phyloP scores from a whole-genome alignment of 2,888 invertebrate species.

The Polymixis flavicincta region DNA sequence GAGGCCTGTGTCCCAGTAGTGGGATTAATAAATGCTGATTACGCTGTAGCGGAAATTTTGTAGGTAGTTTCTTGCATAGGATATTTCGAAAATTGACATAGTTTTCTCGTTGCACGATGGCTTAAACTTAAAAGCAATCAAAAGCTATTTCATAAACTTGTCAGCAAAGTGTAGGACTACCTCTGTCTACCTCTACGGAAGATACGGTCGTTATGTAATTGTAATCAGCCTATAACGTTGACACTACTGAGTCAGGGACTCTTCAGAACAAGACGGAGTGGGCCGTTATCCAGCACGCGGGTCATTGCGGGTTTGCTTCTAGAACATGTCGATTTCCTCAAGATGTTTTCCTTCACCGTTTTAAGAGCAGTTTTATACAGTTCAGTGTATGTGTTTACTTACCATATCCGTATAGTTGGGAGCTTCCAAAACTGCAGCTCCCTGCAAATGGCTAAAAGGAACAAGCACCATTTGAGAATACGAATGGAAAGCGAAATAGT shows the following conservation, averaged over 20 bases:
- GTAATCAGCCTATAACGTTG: too few species aligned
- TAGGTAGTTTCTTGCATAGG: background rate
- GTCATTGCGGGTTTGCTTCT: background rate
- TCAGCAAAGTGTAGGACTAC: background rate
- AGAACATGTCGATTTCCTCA: background rate
- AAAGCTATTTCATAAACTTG: background rate
- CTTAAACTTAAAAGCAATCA: background rate
- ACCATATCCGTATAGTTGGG: slow-evolving; percentile 86
- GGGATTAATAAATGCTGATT: too few species aligned
- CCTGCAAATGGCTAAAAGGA: slow-evolving; percentile 85
- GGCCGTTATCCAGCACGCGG: background rate
- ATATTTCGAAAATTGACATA: background rate
- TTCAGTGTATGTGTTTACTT: slow-evolving; percentile 42
- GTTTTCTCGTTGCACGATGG: background rate
- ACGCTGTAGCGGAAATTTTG: too few species aligned
- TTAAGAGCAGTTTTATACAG: background rate
- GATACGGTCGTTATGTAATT: too few species aligned
- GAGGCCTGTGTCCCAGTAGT: too few species aligned
- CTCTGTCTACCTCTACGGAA: too few species aligned
- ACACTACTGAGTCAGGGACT: too few species aligned
- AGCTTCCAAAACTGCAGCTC: slow-evolving; percentile 68
- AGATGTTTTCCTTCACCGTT: background rate
- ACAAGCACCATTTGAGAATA: slow-evolving; percentile 89
- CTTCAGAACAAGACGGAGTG: too few species aligned
- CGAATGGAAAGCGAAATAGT: slow-evolving; percentile 91